Conservation (phyloP, 1,140 invertebrate species). For the Akabosia matsudoensis region DNA sequence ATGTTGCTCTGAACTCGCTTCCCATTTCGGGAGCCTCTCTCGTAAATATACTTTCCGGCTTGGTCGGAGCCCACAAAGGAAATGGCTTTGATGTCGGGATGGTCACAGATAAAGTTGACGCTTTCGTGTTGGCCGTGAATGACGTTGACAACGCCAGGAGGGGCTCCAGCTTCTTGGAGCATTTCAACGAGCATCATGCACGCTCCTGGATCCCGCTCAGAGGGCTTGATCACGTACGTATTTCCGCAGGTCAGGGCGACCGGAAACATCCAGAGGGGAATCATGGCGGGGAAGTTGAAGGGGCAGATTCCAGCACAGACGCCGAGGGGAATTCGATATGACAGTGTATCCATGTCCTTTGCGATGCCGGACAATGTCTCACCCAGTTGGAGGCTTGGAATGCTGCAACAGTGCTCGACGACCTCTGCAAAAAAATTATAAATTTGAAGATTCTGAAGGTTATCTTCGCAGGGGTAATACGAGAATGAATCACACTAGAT, state of each 20-base stretch:
- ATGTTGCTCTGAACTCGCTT: conserved; percentile 98
- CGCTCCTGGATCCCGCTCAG: conserved; percentile 94
- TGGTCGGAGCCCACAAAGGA: conserved; percentile 97
- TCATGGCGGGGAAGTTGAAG: conserved; percentile 99
- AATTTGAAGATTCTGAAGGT: conserved; percentile 45
- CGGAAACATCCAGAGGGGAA: conserved; percentile 98
- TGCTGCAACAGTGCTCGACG: conserved; percentile 92
- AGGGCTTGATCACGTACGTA: conserved; percentile 75
- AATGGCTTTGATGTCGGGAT: conserved; percentile 93
- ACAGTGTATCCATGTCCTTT: conserved; percentile 88
- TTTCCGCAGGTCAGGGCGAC: conserved; percentile 86
- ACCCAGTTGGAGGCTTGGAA: conserved; percentile 85
- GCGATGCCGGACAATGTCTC: conserved; percentile 87
- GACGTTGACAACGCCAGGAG: conserved; percentile 89
- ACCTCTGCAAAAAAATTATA: too few relatives aligned
- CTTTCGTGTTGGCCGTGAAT: conserved; percentile 92
- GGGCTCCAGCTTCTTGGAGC: conserved; percentile 81
- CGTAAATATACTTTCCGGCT: conserved; percentile 93
- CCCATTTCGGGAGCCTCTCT: conserved; percentile 79
- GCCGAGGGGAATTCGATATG: conserved; percentile 84
- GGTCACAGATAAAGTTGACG: conserved; percentile 96
- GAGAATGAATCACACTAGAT: not conserved
- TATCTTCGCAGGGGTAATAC: conserved; percentile 28
- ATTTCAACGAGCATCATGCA: conserved; percentile 91
- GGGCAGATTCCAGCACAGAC: conserved; percentile 72